Base-by-base conservation (phyloP, 2,797 vertebrate genomes). In the Pristis pectinata region DNA sequence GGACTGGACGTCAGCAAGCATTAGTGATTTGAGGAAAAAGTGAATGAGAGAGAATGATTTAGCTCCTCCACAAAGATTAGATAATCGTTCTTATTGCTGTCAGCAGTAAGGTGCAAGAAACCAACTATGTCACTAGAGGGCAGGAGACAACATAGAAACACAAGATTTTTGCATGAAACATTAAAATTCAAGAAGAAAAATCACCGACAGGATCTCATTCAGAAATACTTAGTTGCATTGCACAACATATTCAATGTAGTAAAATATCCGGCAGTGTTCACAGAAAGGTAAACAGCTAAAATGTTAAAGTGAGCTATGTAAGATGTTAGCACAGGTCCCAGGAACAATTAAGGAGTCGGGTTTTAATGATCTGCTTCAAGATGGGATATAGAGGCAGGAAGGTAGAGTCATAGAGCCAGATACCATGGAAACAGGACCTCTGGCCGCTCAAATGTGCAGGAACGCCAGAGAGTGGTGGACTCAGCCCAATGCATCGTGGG, bases 61-160 rank as follows among this genome's bases (percentile, higher is more conserved):
- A 64, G 34, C 10, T 30, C 70, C 24, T 22, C 70, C 74, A 70
- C 27, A 74, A 27, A 74, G 70, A 6, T 74, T 22, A 74, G 22
- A 9, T 53, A 56, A 83, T 83, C 27, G 85, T 9, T 34, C 79
- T 41, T 41, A 22, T 44, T 44, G 7, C 0, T 13, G n/a, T 2
- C n/a, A 67, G 37, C n/a, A 41, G 22, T 19, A 22, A 61, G 59
- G n/a, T 67, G 87, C 59, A 24, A 64, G 27, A 41, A 41, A 41
- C 2, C 17, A 22, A 15, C 8, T n/a, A 0, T 22, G 37, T 17
- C 87, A 67, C 59, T 8, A 91, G 87, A 91, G 87, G 87, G 87
- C 87, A 91, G 87, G n/a, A 67, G 61, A 64, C 34, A 91, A 91
- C 61, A 67, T n/a, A 91, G 87, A 91, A 41, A n/a, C 30, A 30